Conservation (phyloP, 2,113 vertebrate species). For the Centrocercus urophasianus region DNA sequence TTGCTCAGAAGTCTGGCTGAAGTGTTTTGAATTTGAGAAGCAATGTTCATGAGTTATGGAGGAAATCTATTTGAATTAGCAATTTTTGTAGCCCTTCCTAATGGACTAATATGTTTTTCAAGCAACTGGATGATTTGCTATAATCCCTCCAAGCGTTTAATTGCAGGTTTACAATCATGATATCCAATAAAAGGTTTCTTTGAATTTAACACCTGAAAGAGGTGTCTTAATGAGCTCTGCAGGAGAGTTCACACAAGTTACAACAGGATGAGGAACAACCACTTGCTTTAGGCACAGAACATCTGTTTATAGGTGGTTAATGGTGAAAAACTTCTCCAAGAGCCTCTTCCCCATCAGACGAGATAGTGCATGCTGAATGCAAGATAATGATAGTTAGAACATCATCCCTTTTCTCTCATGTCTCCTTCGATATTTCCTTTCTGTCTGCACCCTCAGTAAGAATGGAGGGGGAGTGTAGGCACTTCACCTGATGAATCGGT, state of each 20-base stretch:
- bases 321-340: neutral
- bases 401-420: neutral
- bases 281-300: neutral
- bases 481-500: neutral
- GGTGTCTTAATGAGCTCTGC: neutral
- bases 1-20: neutral
- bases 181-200: neutral
- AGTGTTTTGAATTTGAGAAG: neutral
- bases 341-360: neutral
- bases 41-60: conserved; percentile 5
- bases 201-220: neutral
- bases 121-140: neutral
- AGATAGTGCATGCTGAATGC: neutral
- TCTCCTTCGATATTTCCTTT: neutral
- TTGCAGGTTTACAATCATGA: neutral
- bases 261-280: neutral
- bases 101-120: neutral
- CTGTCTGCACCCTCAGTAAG: neutral
- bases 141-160: conserved; percentile 1
- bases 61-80: conserved; percentile 5
- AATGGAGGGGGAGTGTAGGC: neutral
- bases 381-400: neutral
- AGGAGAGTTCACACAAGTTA: neutral
- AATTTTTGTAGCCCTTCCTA: neutral
- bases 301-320: neutral